Conservation (phyloP, 2,888 invertebrate genomes). For the Orthosia incerta region DNA sequence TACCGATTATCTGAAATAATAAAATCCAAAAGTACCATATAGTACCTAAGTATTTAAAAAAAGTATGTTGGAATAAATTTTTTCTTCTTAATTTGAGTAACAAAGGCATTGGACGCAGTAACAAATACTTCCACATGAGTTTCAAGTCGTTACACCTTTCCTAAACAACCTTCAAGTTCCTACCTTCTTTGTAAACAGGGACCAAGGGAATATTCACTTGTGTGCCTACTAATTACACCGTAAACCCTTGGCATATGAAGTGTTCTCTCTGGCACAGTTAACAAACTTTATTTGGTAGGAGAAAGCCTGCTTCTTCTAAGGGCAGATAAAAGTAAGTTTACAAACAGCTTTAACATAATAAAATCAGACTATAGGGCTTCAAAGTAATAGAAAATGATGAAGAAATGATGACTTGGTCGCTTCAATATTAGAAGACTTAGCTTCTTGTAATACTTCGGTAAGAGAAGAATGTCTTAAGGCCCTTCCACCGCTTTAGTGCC, state of each 20-base stretch:
- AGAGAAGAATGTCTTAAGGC: too few relatives aligned
- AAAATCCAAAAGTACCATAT: not conserved
- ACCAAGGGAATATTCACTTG: slow-evolving; percentile 38
- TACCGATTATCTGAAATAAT: not conserved
- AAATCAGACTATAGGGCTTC: not conserved
- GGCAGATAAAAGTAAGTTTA: not conserved
- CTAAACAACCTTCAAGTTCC: slow-evolving; percentile 19
- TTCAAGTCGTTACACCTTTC: not conserved
- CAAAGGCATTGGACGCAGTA: not conserved
- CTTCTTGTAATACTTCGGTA: too few relatives aligned
- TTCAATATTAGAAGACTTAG: too few relatives aligned
- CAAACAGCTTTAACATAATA: not conserved
- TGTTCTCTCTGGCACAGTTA: slow-evolving; percentile 27
- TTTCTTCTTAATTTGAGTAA: too few relatives aligned
- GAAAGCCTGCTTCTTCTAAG: not conserved
- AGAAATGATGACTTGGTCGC: too few relatives aligned
- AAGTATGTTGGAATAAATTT: too few relatives aligned
- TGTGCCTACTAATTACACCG: slow-evolving; percentile 46
- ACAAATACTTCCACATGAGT: slow-evolving; percentile 4
- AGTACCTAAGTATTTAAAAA: too few relatives aligned
- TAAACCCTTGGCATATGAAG: slow-evolving; percentile 31
- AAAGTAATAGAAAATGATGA: too few relatives aligned
- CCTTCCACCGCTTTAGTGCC: too few relatives aligned
- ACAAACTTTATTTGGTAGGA: slow-evolving; percentile 11
- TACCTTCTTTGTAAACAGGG: slow-evolving; percentile 34